A percentile compares a stretch with the other conserved stretches of the same genome.
Conservation (phyloP, 2,888 invertebrate genomes). For the Heliconius ismenius region DNA sequence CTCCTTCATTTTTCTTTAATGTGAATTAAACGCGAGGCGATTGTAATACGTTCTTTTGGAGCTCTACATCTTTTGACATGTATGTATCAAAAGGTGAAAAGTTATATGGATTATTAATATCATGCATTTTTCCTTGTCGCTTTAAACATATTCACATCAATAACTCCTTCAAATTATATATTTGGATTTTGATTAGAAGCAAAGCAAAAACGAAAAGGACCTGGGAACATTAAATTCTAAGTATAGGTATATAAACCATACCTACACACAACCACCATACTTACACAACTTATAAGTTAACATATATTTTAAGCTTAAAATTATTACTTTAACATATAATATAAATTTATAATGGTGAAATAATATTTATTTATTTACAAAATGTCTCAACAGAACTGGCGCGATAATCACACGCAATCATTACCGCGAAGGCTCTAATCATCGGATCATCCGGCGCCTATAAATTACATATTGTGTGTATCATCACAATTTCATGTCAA, state of each 20-base stretch:
- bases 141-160: background rate
- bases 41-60: slow-evolving; percentile 40
- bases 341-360: slow-evolving; percentile 11
- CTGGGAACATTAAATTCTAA: too few relatives aligned
- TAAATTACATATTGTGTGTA: slow-evolving; percentile 27
- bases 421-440: slow-evolving; percentile 23
- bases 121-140: slow-evolving; percentile 37
- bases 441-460: slow-evolving; percentile 29
- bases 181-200: background rate
- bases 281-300: too few relatives aligned
- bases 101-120: slow-evolving; percentile 44
- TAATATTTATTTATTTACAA: slow-evolving; percentile 21
- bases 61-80: slow-evolving; percentile 45
- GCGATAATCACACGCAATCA: slow-evolving; percentile 34
- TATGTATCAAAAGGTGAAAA: slow-evolving; percentile 30
- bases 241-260: too few relatives aligned
- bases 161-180: background rate
- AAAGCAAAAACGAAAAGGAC: background rate
- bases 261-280: too few relatives aligned
- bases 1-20: slow-evolving; percentile 56
- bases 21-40: slow-evolving; percentile 40
- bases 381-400: slow-evolving; percentile 23
- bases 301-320: too few relatives aligned
- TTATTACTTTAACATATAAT: background rate
- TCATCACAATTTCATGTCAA: slow-evolving; percentile 30